Percentiles rank a stretch among this genome's conserved stretches.
phyloP scores from a whole-genome alignment of 2,888 invertebrate genomes.

The Oxycera nigricornis region DNA sequence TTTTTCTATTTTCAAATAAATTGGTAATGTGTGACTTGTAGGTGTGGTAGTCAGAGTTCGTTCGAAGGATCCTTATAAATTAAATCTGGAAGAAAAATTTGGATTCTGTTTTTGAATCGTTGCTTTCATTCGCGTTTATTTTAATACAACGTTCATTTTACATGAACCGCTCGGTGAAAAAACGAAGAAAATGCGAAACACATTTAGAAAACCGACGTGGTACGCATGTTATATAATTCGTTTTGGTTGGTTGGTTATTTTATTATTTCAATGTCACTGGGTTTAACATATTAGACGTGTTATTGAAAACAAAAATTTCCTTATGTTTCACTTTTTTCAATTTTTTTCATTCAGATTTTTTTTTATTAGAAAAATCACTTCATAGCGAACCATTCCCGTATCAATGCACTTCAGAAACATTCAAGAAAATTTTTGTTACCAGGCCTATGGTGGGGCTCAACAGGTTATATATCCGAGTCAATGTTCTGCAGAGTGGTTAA shows the following conservation, averaged over 20 bases:
- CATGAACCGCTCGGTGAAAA: constrained; percentile 2
- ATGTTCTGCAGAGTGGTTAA: constrained; percentile 16
- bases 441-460: constrained; percentile 15
- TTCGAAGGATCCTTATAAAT: constrained; percentile 55
- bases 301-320: constrained; percentile 46
- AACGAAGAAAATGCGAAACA: constrained; percentile 37
- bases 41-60: constrained; percentile 50
- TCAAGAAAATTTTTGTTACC: constrained; percentile 46
- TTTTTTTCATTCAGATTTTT: constrained; percentile 16
- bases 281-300: constrained; percentile 9
- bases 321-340: constrained; percentile 31
- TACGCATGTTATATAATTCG: constrained; percentile 27
- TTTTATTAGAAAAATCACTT: constrained; percentile 28
- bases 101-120: constrained; percentile 19
- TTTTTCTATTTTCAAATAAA: not conserved
- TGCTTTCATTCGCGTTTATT: not conserved
- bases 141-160: not conserved
- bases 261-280: constrained; percentile 24
- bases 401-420: constrained; percentile 33
- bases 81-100: constrained; percentile 35
- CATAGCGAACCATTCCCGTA: not conserved
- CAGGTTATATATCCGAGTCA: constrained; percentile 5
- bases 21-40: constrained; percentile 28
- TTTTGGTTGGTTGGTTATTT: constrained; percentile 9
- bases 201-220: constrained; percentile 29